Evolutionary conservation across 2,797 vertebrate genomes (phyloP), one percentile per base, ranked within the genome.

Genomic region (Cynodonichthys magdalenae): DNA sequence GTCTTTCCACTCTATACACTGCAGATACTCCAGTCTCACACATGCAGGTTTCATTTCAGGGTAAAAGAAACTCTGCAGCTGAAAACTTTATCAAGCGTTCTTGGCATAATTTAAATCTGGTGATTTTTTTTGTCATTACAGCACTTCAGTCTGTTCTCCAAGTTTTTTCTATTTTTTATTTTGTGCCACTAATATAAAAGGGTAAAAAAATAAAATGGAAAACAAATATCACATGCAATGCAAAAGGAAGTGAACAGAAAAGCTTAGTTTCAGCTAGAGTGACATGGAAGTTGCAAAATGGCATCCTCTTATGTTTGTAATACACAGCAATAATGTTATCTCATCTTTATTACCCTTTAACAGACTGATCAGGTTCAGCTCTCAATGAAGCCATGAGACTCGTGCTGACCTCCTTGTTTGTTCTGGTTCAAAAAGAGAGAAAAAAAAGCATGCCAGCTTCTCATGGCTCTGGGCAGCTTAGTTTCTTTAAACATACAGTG

Each of bases 1-100:
- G 56, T 55, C 44, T 52, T 66, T 58, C 6, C 45, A 29, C 50
- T 5, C 31, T 41, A 28, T 45, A 75, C 15, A 44, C 1, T 44
- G 39, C 45, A 52, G 28, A 68, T 11, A 34, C 45, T 54, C 6
- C 42, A 44, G 15, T 57, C 34, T 45, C 39, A 19, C 20, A 53
- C n/a, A 45, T 49, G 3, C 58, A 71, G 46, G 79, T 89, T 88
- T 85, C 79, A 68, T 76, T 87, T 87, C 7, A 31, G 53, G 19
- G 15, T 29, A 87, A 89, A 64, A 28, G 81, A 79, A 85, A 83
- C 75, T 81, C 15, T 54, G 56, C 42, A 48, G 53, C 31, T 64
- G 53, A 36, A 44, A 4, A 47, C 44, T 60, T 42, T 28, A 54
- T 63, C 24, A 36, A 45, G 59, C 53, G 71, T 59, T 53, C n/a